phyloP scores from a whole-genome alignment of 2,797 vertebrate species.

The Gambusia yucatana region DNA sequence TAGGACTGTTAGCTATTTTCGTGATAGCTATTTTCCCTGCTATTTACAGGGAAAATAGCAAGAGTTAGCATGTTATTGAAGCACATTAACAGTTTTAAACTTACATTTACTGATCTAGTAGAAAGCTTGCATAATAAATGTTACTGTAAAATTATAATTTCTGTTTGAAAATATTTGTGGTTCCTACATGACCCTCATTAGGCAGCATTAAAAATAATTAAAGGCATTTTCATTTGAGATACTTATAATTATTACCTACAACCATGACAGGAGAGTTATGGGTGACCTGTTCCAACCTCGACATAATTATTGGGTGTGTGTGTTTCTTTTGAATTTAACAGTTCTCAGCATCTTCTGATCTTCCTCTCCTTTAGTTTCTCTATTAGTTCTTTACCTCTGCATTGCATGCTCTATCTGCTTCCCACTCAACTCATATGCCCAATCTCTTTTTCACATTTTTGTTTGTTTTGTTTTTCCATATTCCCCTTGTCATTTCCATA shows the following conservation, averaged over 20 bases:
- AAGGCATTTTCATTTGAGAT: background rate
- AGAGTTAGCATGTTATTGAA: background rate
- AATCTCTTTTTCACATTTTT: background rate
- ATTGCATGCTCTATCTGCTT: conserved; percentile 22
- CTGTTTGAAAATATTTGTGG: background rate
- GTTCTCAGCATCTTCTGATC: conserved; percentile 4
- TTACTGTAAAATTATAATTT: background rate
- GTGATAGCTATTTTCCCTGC: too few relatives aligned
- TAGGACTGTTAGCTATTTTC: too few relatives aligned
- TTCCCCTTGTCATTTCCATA: conserved; percentile 7
- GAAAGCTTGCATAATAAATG: background rate
- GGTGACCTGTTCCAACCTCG: background rate
- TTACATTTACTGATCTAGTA: background rate
- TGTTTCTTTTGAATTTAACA: background rate
- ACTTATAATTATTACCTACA: conserved; percentile 13
- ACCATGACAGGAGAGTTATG: background rate
- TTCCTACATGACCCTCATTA: background rate
- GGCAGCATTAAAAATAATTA: background rate
- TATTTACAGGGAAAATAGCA: background rate
- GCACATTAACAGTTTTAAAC: background rate
- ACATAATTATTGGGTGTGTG: conserved; percentile 14
- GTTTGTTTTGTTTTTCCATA: background rate
- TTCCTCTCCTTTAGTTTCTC: conserved; percentile 2
- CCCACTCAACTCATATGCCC: background rate
- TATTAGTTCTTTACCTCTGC: conserved; percentile 32